Base-by-base conservation (phyloP, 2,113 vertebrate species). In the Gymnogyps californianus region DNA sequence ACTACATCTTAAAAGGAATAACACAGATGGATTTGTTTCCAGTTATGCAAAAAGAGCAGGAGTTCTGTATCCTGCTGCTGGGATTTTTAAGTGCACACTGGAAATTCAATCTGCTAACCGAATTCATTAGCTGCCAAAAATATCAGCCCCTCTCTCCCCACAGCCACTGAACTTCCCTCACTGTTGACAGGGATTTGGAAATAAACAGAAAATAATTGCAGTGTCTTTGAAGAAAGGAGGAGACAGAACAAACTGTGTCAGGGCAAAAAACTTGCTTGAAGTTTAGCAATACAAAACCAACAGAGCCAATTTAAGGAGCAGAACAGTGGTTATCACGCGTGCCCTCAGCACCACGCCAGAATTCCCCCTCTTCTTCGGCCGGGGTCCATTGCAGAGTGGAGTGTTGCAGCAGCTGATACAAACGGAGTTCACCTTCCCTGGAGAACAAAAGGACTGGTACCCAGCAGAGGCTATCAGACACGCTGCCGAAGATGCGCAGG, bases 351-450 rank as follows among this genome's bases (percentile, higher is more conserved):
- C 44, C 0, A 85, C 80, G 0, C 83, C 94, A 4, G 97, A 96
- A 40, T 90, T 96, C 10, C 99, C 98, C 7, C 99, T 98, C 97
- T 98, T 99, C 98, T 98, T 99, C 42, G 98, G 98, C 58, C 99
- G 98, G 24, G 99, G 99, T 65, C 99, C 99, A 0, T 99, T 99
- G 98, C 99, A 99, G 89, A 99, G 99, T 0, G 99, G 99, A 1
- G 99, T 99, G 98, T 99, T 99, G 97, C 99, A 99, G 98, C 99
- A 99, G 97, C 99, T 99, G 98, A 99, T 99, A 92, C 99, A 99
- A 42, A 99, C 99, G 0, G 99, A 99, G 98, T 99, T 99, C 92
- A 99, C 98, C 97, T 98, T 98, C 89, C 99, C 99, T 0, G 98
- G 98, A 8, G 99, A 99, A 93, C 99, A 99, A 97, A 99, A 99